These are phyloP conservation scores for Chelmon rostratus DNA, from an alignment of 2,797 vertebrate genomes.

Conservation along the genomic window DNA sequence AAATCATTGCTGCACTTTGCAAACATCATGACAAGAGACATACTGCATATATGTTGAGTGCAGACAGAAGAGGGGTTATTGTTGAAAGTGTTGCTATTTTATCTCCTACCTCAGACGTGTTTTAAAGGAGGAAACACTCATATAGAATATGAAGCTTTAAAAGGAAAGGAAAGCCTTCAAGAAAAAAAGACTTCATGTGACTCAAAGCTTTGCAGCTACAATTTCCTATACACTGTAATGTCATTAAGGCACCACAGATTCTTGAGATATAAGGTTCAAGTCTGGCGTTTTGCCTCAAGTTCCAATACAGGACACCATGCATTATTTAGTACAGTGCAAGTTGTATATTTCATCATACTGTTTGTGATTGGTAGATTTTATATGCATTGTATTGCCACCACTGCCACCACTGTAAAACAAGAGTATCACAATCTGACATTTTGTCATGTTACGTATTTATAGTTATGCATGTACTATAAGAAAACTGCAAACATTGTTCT, in stretches of 20 bases:
- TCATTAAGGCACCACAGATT: not conserved
- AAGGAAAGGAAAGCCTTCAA: constrained; percentile 27
- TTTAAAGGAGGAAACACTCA: constrained; percentile 28
- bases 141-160: constrained; percentile 22
- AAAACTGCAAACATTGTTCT: not conserved
- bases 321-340: not conserved
- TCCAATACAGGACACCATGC: not conserved
- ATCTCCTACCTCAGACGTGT: constrained; percentile 33
- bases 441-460: not conserved
- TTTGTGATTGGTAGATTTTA: constrained; percentile 2
- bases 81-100: constrained; percentile 49
- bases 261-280: not conserved
- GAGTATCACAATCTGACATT: not conserved
- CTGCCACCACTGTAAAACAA: not conserved
- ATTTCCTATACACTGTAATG: not conserved
- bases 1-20: constrained; percentile 73
- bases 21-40: constrained; percentile 53
- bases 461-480: not conserved
- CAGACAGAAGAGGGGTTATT: constrained; percentile 31
- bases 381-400: no score
- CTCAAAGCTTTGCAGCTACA: not conserved
- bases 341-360: not conserved
- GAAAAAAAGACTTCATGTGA: not conserved
- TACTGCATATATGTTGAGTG: not conserved
- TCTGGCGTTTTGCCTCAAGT: not conserved